A percentile compares a stretch with the other conserved stretches of the same genome.
phyloP scores from a whole-genome alignment of 2,113 vertebrate species.

The Hyla sarda region DNA sequence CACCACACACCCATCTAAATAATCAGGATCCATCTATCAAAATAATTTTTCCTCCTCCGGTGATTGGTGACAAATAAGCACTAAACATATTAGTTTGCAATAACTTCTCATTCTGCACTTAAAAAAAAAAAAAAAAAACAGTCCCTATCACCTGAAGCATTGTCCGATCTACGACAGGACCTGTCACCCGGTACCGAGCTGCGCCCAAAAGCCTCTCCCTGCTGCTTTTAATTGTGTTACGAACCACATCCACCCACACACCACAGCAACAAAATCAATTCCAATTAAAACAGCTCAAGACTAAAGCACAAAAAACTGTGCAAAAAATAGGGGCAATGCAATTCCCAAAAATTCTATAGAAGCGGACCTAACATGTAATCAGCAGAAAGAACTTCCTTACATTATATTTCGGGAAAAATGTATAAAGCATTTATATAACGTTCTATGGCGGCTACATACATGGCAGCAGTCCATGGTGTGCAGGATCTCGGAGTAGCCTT shows the following conservation, averaged over 20 bases:
- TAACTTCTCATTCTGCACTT: too few relatives aligned
- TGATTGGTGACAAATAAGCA: neutral
- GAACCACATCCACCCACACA: constrained; percentile 30
- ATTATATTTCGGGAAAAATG: constrained; percentile 1
- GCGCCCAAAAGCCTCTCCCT: neutral
- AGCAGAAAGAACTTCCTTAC: neutral
- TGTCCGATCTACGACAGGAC: neutral
- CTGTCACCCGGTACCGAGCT: neutral
- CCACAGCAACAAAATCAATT: constrained; percentile 31
- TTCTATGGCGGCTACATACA: constrained; percentile 16
- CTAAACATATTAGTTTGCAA: too few relatives aligned
- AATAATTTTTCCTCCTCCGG: neutral
- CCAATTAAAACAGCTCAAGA: neutral
- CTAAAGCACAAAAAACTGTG: neutral
- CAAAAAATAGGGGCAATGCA: neutral
- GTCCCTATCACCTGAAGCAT: neutral
- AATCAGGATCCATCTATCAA: neutral
- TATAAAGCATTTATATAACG: neutral
- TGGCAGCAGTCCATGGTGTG: constrained; percentile 53
- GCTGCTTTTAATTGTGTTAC: neutral
- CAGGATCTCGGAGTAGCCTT: neutral
- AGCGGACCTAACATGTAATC: neutral
- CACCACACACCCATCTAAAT: too few relatives aligned
- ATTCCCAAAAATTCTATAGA: neutral
- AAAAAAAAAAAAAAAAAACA: too few relatives aligned